Base-by-base conservation (phyloP, 2,888 invertebrate species). In the Nomada flava region DNA sequence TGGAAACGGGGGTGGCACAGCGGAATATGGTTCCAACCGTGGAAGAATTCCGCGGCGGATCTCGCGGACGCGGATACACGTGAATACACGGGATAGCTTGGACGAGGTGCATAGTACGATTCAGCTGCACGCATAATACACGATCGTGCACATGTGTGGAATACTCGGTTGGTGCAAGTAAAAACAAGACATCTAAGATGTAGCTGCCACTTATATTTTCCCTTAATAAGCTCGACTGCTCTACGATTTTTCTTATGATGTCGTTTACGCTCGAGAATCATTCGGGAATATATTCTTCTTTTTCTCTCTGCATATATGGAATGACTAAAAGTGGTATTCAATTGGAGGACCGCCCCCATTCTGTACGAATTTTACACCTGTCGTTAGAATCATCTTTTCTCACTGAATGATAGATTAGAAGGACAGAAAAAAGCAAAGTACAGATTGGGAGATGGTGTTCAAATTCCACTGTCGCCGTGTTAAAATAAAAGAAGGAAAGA, bases 261-360 rank as follows among this genome's bases (percentile, higher is more conserved):
- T 36, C 36, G 36, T 36, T 36, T 36, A 36, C 7, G 36, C 36
- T 36, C 36, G 36, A 36, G 36, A 36, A 36, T 36, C 36, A 7
- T 36, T 36, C 7, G 36, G 7, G 36, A 36, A 29, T 29, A 29
- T 7, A 36, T 36, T 36, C 7, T 7, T 36, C 36, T 7, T 1
- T 36, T 36, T 7, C 36, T 36, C 36, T 36, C 36, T 36, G 36
- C 36, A 5, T 36, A 36, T 5, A 36, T 5, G 36, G 7, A 36
- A 0, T 36, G 36, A 36, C 36, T 36, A 36, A 81, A 73, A 79
- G 85, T 79, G 83, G 81, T 64, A 71, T 85, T 79, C 84, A 79
- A 84, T 82, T 74, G 82, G 60, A 64, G 67, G 74, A 79, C 82
- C 78, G 75, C 83, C 76, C 82, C 85, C 85, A 83, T 86, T 78